Evolutionary conservation across 2,888 invertebrate genomes (phyloP).

Genomic region (Cerceris ruficornis): DNA sequence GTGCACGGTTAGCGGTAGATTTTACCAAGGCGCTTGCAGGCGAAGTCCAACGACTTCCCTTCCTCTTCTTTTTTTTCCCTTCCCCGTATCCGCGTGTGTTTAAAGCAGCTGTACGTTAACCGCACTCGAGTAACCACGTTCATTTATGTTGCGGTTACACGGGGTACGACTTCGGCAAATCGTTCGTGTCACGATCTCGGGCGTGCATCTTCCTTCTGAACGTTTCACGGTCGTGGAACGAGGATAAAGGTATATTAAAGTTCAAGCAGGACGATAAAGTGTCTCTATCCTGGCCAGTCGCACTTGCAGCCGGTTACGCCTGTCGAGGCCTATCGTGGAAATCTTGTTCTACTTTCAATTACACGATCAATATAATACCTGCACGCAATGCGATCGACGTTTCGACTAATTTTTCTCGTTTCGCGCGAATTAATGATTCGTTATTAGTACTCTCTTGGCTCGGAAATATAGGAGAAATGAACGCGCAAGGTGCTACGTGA

Average conservation of each 20-base stretch:
- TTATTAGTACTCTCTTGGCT: constrained; percentile 6
- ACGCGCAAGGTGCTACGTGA: too few species aligned
- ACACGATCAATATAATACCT: constrained; percentile 44
- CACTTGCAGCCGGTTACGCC: constrained; percentile 21
- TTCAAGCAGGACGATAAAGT: constrained; percentile 49
- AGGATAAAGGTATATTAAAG: constrained; percentile 50
- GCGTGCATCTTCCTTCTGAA: constrained; percentile 53
- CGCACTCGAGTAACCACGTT: constrained; percentile 50
- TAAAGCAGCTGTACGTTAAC: constrained; percentile 46
- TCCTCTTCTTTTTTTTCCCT: constrained; percentile 3
- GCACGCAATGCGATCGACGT: constrained; percentile 39
- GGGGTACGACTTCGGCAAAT: constrained; percentile 52
- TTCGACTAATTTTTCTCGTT: constrained; percentile 10
- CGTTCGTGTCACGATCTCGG: constrained; percentile 53
- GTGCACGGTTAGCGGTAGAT: constrained; percentile 17
- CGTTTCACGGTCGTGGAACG: constrained; percentile 53
- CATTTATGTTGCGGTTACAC: constrained; percentile 66
- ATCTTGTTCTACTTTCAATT: constrained; percentile 47
- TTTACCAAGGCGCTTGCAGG: constrained; percentile 20
- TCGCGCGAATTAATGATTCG: constrained; percentile 33
- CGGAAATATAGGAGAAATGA: neutral
- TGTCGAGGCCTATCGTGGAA: constrained; percentile 31
- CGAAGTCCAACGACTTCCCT: constrained; percentile 42
- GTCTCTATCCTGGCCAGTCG: constrained; percentile 44
- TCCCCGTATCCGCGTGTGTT: constrained; percentile 50